Conservation (phyloP, 2,113 vertebrate species). For the Shinisaurus crocodilurus region DNA sequence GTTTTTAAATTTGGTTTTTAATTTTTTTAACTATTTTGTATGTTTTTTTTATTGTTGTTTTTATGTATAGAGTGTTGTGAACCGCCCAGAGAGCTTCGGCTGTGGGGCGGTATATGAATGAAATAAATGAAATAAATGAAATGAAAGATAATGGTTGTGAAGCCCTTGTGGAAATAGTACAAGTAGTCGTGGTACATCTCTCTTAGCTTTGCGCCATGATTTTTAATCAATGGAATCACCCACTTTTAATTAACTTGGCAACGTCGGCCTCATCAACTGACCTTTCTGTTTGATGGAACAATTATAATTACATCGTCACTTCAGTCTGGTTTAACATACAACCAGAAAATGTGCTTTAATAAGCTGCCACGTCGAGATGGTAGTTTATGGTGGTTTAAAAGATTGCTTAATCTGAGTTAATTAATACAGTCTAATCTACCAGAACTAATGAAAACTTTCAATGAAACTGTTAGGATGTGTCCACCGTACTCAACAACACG, state of each 20-base stretch:
- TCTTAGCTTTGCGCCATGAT: conserved; percentile 15
- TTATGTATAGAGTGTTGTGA: no score
- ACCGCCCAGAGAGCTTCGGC: no score
- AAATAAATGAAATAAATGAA: no score
- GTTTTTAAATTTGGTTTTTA: no score
- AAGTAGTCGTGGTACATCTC: not conserved
- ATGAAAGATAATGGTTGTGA: not conserved
- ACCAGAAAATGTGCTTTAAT: conserved; percentile 63
- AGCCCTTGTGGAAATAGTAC: not conserved
- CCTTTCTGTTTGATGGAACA: conserved; percentile 62
- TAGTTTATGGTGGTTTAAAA: conserved; percentile 48
- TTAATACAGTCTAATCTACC: conserved; percentile 63
- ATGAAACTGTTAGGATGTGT: conserved; percentile 32
- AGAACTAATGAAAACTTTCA: conserved; percentile 67
- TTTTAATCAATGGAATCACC: conserved; percentile 61
- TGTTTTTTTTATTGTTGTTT: no score
- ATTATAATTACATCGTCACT: conserved; percentile 60
- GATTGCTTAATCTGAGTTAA: conserved; percentile 65
- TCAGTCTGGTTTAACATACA: conserved; percentile 59
- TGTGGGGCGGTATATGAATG: no score
- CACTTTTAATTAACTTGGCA: conserved; percentile 59
- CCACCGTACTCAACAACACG: conserved; percentile 7
- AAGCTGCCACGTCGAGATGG: conserved; percentile 37
- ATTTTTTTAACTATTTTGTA: no score
- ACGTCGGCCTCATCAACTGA: conserved; percentile 40